These are phyloP conservation scores for Tragelaphus imberbis DNA, from an alignment of 2,113 vertebrate species.

Conservation along the genomic window DNA sequence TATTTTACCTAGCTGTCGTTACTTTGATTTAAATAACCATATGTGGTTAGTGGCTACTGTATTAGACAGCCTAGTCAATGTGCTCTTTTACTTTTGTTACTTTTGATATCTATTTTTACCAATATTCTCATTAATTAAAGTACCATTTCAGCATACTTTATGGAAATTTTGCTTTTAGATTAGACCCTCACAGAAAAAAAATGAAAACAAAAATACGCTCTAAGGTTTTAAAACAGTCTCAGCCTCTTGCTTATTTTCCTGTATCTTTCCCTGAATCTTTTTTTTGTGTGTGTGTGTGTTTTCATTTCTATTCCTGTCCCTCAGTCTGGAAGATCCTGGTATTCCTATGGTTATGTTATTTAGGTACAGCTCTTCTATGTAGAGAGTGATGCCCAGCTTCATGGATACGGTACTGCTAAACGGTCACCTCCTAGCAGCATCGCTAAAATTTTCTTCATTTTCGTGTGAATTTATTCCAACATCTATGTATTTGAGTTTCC, in stretches of 20 bases:
- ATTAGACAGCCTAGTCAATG: neutral
- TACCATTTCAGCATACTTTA: neutral
- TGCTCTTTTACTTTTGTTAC: neutral
- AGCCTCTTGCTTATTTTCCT: conserved; percentile 79
- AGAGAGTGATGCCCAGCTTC: conserved; percentile 67
- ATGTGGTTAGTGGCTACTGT: neutral
- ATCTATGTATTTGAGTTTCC: conserved; percentile 1
- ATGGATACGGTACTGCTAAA: neutral
- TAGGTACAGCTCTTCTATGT: conserved; percentile 40
- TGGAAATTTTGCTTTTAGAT: neutral
- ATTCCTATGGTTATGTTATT: conserved; percentile 73
- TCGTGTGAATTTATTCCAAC: conserved; percentile 40
- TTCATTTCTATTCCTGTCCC: conserved; percentile 70
- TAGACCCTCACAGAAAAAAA: conserved; percentile 37
- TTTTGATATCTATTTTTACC: neutral
- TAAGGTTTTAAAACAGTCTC: conserved; percentile 66
- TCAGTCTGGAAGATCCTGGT: conserved; percentile 83
- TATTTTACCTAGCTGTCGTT: neutral
- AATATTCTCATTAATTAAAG: neutral
- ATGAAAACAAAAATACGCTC: conserved; percentile 55
- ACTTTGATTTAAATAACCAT: neutral
- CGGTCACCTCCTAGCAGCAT: conserved; percentile 1
- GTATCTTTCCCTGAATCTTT: conserved; percentile 73
- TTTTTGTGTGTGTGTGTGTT: conserved; percentile 55
- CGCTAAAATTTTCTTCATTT: conserved; percentile 2